Base-by-base conservation (phyloP, 2,888 invertebrate species). In the Drosophila quinaria region DNA sequence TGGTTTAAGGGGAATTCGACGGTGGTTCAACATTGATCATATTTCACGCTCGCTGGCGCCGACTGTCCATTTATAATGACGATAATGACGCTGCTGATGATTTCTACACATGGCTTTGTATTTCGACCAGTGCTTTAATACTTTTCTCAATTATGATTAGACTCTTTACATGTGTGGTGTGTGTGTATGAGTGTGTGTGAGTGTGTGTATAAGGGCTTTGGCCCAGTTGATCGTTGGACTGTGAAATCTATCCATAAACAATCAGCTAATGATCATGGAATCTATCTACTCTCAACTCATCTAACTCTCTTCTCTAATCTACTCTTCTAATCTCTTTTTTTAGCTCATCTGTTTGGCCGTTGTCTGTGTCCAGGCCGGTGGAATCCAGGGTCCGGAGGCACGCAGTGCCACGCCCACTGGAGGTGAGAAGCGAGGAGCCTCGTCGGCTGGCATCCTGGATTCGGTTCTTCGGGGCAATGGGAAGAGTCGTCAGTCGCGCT, bases 401-500 rank as follows among this genome's bases (percentile, higher is more conserved):
- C 79, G 82, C 44, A 58, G 44, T 41, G 77, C 77, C 61, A 60
- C 70, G 71, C 65, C 80, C 50, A 10, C 13, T 5, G 58, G 2
- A n/a, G 11, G 2, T 8, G 70, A 62, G 13, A 68, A 65, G 6
- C 70, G 80, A 47, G 42, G 66, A 31, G 42, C 79, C 2, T 68
- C 81, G 2, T 39, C 77, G 0, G 81, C 64, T 0, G 80, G 82
- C 3, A 50, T 73, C 13, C 70, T 92, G 15, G 92, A 89, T 41
- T 80, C 85, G 0, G 75, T 90, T 52, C 86, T 81, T 4, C 75
- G 70, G 1, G 85, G 89, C 47, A 77, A 67, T n/a, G 87, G 87
- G 25, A 91, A 89, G 74, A 90, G 90, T 60, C 86, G 92, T 3
- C 92, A 92, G 62, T 91, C 91, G 10, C 89, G 92, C 39, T 92